Percentiles rank a stretch among this genome's conserved stretches.
Conservation (phyloP, 1,140 invertebrate genomes). For the Drosophila truncata region DNA sequence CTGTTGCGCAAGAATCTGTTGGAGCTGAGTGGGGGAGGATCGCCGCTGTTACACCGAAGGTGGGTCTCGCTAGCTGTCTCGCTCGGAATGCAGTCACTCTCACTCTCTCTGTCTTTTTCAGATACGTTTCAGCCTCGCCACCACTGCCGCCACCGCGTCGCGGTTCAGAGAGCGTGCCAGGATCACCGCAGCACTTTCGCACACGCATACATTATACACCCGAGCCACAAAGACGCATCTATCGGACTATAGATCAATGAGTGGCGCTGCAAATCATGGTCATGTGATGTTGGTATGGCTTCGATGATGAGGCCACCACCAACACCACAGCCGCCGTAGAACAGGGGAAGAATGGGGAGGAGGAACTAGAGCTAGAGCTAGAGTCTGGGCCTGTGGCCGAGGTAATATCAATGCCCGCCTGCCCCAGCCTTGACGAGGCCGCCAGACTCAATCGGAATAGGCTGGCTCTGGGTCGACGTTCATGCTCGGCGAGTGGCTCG, state of each 20-base stretch:
- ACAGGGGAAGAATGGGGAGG: not conserved
- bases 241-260: slow-evolving; percentile 86
- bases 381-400: slow-evolving; percentile 5
- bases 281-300: slow-evolving; percentile 85
- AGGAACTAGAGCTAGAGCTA: slow-evolving; percentile 1
- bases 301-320: slow-evolving; percentile 70
- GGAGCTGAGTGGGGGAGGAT: slow-evolving; percentile 85
- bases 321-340: too few species aligned
- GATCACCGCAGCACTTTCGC: slow-evolving; percentile 89
- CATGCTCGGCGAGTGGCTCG: slow-evolving; percentile 36
- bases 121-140: slow-evolving; percentile 89
- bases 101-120: slow-evolving; percentile 48
- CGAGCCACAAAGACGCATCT: slow-evolving; percentile 89
- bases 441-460: not conserved
- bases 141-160: slow-evolving; percentile 90
- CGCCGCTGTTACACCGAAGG: slow-evolving; percentile 88
- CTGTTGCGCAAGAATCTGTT: slow-evolving; percentile 87
- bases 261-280: slow-evolving; percentile 85
- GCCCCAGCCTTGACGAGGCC: not conserved
- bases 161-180: slow-evolving; percentile 89
- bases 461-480: not conserved
- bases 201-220: slow-evolving; percentile 90
- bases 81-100: not conserved
- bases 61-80: slow-evolving; percentile 62
- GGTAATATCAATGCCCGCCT: slow-evolving; percentile 19